Evolutionary conservation across 2,888 invertebrate genomes (phyloP), one percentile per base, ranked within the genome.

Genomic region (Neoascia interrupta): DNA sequence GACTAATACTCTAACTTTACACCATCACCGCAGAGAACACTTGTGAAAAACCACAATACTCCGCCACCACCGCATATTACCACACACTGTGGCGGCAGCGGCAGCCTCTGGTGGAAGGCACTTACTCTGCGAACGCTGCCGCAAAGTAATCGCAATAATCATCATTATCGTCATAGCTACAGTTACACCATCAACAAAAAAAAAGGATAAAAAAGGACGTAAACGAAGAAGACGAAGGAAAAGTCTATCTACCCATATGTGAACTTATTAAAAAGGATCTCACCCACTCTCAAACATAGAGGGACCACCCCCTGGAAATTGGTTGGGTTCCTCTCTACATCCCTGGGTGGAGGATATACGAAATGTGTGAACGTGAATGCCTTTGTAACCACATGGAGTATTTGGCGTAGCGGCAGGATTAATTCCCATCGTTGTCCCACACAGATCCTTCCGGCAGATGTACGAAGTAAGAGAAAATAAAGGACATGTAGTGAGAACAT

Each of bases 101-200:
- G 11, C 13, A 8, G 8, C 18, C n/a, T 6, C 15, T n/a, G 15
- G 23, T 18, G 13, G 63, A n/a, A 28, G 47, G 31, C 64, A 63
- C 34, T 58, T 64, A 37, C 21, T 49, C 23, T n/a, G 47, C 39
- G 21, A 47, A 26, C 45, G 43, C 37, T 41, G 34, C 49, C 58
- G 64, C 43, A 51, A 73, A 56, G 56, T 75, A 69, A 69, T 69
- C 58, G 70, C 53, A 31, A 56, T 63, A 54, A 61, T 68, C 41
- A 58, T 69, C 31, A 47, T 75, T 19, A 41, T 70, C 69, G 37
- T 63, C 51, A 37, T 23, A 61, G 60, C 45, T 53, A 51, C 61
- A 37, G 36, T 37, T 36, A 18, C 18, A 36, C 8, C 36, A 47
- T 31, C 31, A 56, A 26, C 53, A 28, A 18, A 47, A 37, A 37